Base-by-base conservation (phyloP, 1,140 invertebrate genomes). In the Aphelenchoides fujianensis region DNA sequence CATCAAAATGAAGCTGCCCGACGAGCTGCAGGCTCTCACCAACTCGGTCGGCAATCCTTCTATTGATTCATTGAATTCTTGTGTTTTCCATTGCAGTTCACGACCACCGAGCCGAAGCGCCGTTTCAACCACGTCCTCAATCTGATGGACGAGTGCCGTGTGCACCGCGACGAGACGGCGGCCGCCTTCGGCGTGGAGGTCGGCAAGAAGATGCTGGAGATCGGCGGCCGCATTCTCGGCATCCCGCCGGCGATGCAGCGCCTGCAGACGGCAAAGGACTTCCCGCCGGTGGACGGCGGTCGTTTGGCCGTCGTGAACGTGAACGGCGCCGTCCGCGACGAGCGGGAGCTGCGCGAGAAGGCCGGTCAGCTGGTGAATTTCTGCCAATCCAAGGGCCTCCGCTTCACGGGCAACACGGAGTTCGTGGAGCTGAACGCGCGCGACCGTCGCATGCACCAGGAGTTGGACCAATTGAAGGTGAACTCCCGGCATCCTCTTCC, bases 141-240 rank as follows among this genome's bases (percentile, higher is more conserved):
- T 16, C 16, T 61, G 63, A 28, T 9, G 9, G 53, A 66, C 19
- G 7, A 66, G 9, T 9, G 9, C n/a, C 19, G 28, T 7, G 34
- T 66, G 19, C 9, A 55, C 19, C 48, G 9, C 7, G 63, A 66
- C 62, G n/a, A 37, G 53, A 61, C 67, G n/a, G 27, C 67, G 7
- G 28, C n/a, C 34, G 63, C 63, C 53, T 66, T 61, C 30, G 63
- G 63, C 28, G 9, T 66, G 34, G 34, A 41, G 9, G 63, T 66
- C 19, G 63, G 27, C 7, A 59, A 55, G 34, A 66, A 59, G 53
- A 55, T 66, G 63, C 53, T 66, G 7, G 62, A 66, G 62, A 66
- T 66, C 9, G 62, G 67, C 9, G 63, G 63, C 23, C 34, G 63
- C 9, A 62, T 66, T 55, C 12, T 66, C n/a, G 41, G 16, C 16